Evolutionary conservation across 2,888 invertebrate species (phyloP).

Genomic region (Coenonympha arcania): DNA sequence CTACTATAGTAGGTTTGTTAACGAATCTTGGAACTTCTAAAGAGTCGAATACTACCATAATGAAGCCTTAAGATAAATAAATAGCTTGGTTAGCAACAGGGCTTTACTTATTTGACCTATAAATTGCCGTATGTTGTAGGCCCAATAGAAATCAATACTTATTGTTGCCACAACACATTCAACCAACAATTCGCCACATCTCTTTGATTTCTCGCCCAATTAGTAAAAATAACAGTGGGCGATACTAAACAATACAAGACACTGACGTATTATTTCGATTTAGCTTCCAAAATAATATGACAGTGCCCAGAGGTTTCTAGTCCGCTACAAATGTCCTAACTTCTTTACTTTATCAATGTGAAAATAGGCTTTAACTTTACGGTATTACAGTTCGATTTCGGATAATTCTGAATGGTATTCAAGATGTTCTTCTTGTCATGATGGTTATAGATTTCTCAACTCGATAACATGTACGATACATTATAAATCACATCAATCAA

Average conservation of each 20-base stretch:
- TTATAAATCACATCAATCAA: neutral
- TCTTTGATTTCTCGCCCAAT: constrained; percentile 66
- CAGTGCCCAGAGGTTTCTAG: constrained; percentile 20
- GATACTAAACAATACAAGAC: constrained; percentile 51
- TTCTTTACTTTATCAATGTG: neutral
- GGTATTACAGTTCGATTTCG: constrained; percentile 3
- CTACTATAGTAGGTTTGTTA: too few species aligned
- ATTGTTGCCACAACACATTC: constrained; percentile 18
- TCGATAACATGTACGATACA: constrained; percentile 1
- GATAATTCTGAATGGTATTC: neutral
- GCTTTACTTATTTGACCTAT: too few species aligned
- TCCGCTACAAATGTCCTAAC: neutral
- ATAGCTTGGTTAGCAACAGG: too few species aligned
- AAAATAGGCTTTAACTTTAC: neutral
- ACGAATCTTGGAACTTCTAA: too few species aligned
- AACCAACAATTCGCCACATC: constrained; percentile 21
- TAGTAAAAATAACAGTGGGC: constrained; percentile 65
- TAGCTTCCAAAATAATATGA: constrained; percentile 39
- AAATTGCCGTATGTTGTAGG: neutral
- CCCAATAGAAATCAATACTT: constrained; percentile 9
- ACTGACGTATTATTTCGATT: constrained; percentile 61
- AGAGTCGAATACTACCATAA: too few species aligned
- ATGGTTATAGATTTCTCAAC: constrained; percentile 1
- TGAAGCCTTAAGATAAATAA: too few species aligned
- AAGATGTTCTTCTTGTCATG: neutral